Base-by-base conservation (phyloP, 2,888 invertebrate species). In the Minunthozetes semirufus region DNA sequence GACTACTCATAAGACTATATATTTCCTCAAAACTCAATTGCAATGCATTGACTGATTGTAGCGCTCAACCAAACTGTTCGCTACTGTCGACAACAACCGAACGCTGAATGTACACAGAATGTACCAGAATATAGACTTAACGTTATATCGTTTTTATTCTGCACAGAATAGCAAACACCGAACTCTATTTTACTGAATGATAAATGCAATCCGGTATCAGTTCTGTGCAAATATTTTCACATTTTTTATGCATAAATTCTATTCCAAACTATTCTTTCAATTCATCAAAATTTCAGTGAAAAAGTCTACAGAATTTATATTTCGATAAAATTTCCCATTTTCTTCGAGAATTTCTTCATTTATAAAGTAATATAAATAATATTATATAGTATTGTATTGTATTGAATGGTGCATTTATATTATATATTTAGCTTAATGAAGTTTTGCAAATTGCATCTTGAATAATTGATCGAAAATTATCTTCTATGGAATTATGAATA, bases 161-260 rank as follows among this genome's bases (percentile, higher is more conserved):
- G 63, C 15, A 17, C 25, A 27, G 38, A n/a, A 63, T 63, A 63
- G 63, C 29, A 63, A 63, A 63, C 59, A 59, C n/a, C 9, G 27
- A 13, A 68, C 22, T 19, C 22, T 19, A 13, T 68, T 8, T 22
- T 17, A 13, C 13, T 22, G n/a, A 61, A 46, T 68, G 68, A 68
- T 68, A 13, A 68, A 68, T 68, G 68, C n/a, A 68, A 68, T 42
- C 42, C 42, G 33, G 42, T 22, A 68, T 42, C 68, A 42, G 42
- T 68, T 38, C 42, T 38, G 46, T 38, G 68, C 68, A 68, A 68
- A 68, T 68, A 68, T 68, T 68, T 68, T 68, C 68, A 22, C 68
- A 38, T 61, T 68, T 46, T 22, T 68, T 68, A 68, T 68, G 68
- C 68, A 68, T 68, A 68, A 68, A 68, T 46, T 68, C 27, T 68